Conservation (phyloP, 2,888 invertebrate genomes). For the Heliconius charithonia region DNA sequence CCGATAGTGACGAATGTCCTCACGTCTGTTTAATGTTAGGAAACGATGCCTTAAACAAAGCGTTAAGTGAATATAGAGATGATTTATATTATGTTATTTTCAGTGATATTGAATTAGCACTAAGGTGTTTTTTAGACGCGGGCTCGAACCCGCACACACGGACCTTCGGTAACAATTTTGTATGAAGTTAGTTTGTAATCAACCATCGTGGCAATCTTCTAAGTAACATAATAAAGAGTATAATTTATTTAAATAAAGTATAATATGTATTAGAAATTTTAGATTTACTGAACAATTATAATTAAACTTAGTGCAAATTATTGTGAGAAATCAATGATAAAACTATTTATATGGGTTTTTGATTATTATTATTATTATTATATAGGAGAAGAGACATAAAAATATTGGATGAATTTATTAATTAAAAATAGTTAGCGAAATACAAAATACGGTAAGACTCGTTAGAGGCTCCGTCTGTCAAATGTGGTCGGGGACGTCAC, state of each 20-base stretch:
- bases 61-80: slow-evolving; percentile 81
- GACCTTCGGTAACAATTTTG: slow-evolving; percentile 77
- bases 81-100: slow-evolving; percentile 81
- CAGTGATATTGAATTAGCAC: slow-evolving; percentile 73
- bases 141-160: slow-evolving; percentile 69
- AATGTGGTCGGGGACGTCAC: slow-evolving; percentile 56
- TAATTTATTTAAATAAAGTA: slow-evolving; percentile 82
- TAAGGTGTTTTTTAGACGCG: slow-evolving; percentile 67
- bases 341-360: slow-evolving; percentile 83
- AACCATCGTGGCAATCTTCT: slow-evolving; percentile 80
- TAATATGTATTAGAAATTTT: slow-evolving; percentile 83
- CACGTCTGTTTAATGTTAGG: slow-evolving; percentile 80
- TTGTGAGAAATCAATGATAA: slow-evolving; percentile 80
- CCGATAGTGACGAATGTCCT: slow-evolving; percentile 74
- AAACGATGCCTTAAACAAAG: slow-evolving; percentile 79
- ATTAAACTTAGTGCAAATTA: slow-evolving; percentile 83
- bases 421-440: slow-evolving; percentile 84
- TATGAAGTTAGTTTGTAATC: slow-evolving; percentile 82
- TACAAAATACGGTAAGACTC: slow-evolving; percentile 82
- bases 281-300: slow-evolving; percentile 77
- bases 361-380: slow-evolving; percentile 84
- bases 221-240: slow-evolving; percentile 82
- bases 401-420: slow-evolving; percentile 84
- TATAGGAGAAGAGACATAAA: slow-evolving; percentile 79
- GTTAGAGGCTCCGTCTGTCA: slow-evolving; percentile 80